Base-by-base conservation (phyloP, 2,888 invertebrate species). In the Selenia dentaria region DNA sequence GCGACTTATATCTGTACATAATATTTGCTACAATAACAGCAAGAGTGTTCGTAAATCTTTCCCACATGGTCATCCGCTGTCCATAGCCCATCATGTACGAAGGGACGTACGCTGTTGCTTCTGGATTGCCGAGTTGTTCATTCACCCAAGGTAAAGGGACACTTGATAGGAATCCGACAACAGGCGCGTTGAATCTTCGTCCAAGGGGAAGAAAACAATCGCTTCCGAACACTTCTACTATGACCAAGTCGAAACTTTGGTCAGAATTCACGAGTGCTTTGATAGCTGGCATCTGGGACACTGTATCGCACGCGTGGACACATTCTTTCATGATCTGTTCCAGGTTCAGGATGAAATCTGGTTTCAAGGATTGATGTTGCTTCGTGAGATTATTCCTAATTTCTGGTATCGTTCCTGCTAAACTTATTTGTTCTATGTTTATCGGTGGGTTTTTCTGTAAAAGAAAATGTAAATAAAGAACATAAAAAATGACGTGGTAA, bases 181-280 rank as follows among this genome's bases (percentile, higher is more conserved):
- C 81, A 0, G 93, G 93, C 1, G 92, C 88, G 37, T 87, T 79
- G 40, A 92, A 91, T 55, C 84, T 78, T 53, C 84, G 78, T 0
- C 91, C 92, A 10, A 93, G 82, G 0, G 92, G 92, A 13, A 93
- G 76, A 44, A 92, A 91, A 51, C 93, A 93, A 57, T 93, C 92
- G 10, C 91, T 88, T 4, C 91, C 92, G 51, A 93, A 93, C 2
- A 92, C 83, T 71, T 90, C 90, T 1, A 89, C 81, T 35, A 91
- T 85, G 3, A 91, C 71, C 54, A 91, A 54, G 44, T 91, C 91
- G 51, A 79, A 91, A 0, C 62, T 65, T 10, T 71, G 64, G 3
- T 83, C 68, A 1, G 87, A 83, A 54, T 85, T 82, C 0, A 90
- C 65, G 6, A 91, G 60, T 0, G 78, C 74, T 49, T 71, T 78